Evolutionary conservation across 2,797 vertebrate genomes (phyloP).

Genomic region (Gymnocypris eckloni): DNA sequence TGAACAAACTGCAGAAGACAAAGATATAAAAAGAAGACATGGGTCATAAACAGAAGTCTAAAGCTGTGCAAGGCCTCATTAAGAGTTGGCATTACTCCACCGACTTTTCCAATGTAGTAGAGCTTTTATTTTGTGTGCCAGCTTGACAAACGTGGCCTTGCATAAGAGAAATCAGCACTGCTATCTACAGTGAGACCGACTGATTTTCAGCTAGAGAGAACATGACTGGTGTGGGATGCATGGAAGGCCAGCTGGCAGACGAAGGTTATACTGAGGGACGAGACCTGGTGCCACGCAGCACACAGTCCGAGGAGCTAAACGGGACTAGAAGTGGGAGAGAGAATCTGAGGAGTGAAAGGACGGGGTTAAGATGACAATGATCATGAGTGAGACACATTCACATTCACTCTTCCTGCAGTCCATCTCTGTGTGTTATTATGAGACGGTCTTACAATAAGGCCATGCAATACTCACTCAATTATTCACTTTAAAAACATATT

Average conservation of each 20-base stretch:
- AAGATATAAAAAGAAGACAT: constrained; percentile 41
- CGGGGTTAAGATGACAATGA: constrained; percentile 24
- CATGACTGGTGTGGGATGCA: background rate
- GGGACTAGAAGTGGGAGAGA: background rate
- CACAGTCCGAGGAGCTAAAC: constrained; percentile 23
- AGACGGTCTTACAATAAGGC: background rate
- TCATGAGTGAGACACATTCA: background rate
- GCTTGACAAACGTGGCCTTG: constrained; percentile 17
- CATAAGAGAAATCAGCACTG: background rate
- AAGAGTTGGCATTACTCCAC: constrained; percentile 8
- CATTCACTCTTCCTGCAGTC: background rate
- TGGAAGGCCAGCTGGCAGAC: background rate
- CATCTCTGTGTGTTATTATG: background rate
- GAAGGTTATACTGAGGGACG: constrained; percentile 35
- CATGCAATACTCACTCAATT: background rate
- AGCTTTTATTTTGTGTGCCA: background rate
- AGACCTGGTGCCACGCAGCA: background rate
- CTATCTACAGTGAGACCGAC: background rate
- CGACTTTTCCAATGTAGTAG: constrained; percentile 1
- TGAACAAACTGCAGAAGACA: constrained; percentile 77
- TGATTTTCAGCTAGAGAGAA: constrained; percentile 17
- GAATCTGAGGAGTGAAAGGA: constrained; percentile 15
- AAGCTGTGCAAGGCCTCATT: background rate
- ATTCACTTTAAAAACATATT: background rate
- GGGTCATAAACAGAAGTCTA: background rate